Base-by-base conservation (phyloP, 92 coral and sea anemone species). In the Palythoa caribaeorum region DNA sequence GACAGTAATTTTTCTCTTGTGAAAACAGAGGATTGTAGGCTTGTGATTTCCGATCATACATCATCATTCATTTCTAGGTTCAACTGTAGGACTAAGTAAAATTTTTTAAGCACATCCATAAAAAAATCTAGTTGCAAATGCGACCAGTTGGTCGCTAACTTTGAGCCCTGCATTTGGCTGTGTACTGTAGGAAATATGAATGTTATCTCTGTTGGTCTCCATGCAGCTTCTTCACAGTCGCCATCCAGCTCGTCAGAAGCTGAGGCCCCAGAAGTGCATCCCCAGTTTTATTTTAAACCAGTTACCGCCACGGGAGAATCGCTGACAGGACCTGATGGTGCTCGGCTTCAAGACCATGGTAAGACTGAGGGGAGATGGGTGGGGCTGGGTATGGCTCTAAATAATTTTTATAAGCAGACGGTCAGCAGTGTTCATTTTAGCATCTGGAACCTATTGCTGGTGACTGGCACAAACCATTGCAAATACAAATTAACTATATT, bases 241-340 rank as follows among this genome's bases (percentile, higher is more conserved):
- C 35, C 83, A 38, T 28, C 69, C 28, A 36, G 72, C 9, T 85
- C 83, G 14, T 50, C 77, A 20, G 87, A 83, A 11, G 17, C 39
- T 44, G 88, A 83, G 1, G 40, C 44, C 19, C 84, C 66, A 12
- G 94, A 89, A 6, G 73, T 39, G 10, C 48, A 47, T 55, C 95
- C 98, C 16, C 84, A 87, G 83, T 94, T 94, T 78, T 87, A 63
- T 85, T 83, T 94, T 80, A 94, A 94, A 62, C 98, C 98, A 37
- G 94, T 94, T 17, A 87, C 87, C 13, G 38, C 39, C n/a, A 74
- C 60, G 15, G 98, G 98, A 9, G 96, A 94, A 16, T 89, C 93
- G 6, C 63, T 93, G 17, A 80, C 79, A 44, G 95, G 95, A 55
- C 89, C 90, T 48, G 96, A 91, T n/a, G 96, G 96, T 1, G 48